Base-by-base conservation (phyloP, 23 tunicate genomes). In the Ascidia mentula region DNA sequence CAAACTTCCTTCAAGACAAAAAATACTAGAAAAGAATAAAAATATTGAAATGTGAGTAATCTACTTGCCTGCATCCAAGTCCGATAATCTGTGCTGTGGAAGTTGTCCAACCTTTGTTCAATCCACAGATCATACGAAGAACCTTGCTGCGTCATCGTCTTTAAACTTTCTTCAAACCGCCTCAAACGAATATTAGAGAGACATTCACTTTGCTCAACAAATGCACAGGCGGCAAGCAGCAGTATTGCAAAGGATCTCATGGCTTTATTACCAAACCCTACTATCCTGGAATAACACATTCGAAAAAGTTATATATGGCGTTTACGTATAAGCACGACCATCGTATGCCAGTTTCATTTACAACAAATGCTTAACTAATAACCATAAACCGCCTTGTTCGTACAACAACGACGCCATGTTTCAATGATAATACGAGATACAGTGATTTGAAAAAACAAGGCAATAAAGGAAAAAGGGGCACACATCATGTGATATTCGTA, bases 61-160 rank as follows among this genome's bases (percentile, higher is more conserved):
- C 22, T 9, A 53, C 72, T 17, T 8, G 80, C 90, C 82, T 90
- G 96, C 32, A 37, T 45, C 96, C 96, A 90, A 3, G 60, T 85
- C 59, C 86, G 45, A 33, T 33, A 32, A 69, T 90, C 86, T 34
- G 69, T 24, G 31, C 86, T 38, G 71, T 90, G 78, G 37, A 85
- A 90, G 75, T 90, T 81, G 39, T 90, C 79, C 34, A 90, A 38
- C 59, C 77, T 80, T 38, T 90, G 96, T 75, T 85, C 90, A 9
- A 85, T 85, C 96, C 96, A 90, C 34, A 39, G 9, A 42, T 89
- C 95, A 36, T 31, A 74, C 34, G 32, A 7, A 5, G 40, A 13
- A 1, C 38, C 46, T 4, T 75, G 72, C 34, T 45, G 33, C 4
- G 15, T 17, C 35, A 53, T 53, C 24, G 22, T 28, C 65, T 6